Evolutionary conservation across 2,113 vertebrate genomes (phyloP).

Genomic region (Microtus montanus): DNA sequence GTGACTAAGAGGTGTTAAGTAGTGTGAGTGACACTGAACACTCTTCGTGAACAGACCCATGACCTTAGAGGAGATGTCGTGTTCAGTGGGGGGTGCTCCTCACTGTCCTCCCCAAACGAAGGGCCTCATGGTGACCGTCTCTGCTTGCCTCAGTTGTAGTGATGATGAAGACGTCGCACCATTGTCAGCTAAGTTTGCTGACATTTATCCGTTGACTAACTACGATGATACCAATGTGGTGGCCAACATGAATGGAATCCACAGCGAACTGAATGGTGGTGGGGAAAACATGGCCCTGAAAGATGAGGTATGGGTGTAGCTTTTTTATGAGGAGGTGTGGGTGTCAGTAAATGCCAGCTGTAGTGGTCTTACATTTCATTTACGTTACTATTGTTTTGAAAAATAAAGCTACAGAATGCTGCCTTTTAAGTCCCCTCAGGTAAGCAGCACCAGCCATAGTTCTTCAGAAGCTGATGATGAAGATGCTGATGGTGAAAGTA

Average conservation of each 20-base stretch:
- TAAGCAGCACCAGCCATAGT: conserved; percentile 94
- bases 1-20: background rate
- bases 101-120: rapidly evolving
- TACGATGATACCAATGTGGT: conserved; percentile 90
- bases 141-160: conserved; percentile 83
- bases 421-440: conserved; percentile 88
- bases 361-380: background rate
- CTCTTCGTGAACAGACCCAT: background rate
- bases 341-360: rapidly evolving
- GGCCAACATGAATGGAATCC: conserved; percentile 92
- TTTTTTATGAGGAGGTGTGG: background rate
- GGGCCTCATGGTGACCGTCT: background rate
- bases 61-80: background rate
- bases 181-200: conserved; percentile 92
- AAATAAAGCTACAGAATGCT: background rate
- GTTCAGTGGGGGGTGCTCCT: background rate
- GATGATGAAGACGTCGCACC: conserved; percentile 94
- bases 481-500: conserved; percentile 90
- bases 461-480: conserved; percentile 97
- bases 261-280: conserved; percentile 90
- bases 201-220: conserved; percentile 92
- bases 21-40: rapidly evolving
- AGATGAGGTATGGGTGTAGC: conserved; percentile 87
- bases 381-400: background rate
- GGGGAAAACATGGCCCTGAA: conserved; percentile 90